A percentile compares a stretch with the other conserved stretches of the same genome.
phyloP scores from a whole-genome alignment of 2,797 vertebrate species.

The Cetoscarus ocellatus region DNA sequence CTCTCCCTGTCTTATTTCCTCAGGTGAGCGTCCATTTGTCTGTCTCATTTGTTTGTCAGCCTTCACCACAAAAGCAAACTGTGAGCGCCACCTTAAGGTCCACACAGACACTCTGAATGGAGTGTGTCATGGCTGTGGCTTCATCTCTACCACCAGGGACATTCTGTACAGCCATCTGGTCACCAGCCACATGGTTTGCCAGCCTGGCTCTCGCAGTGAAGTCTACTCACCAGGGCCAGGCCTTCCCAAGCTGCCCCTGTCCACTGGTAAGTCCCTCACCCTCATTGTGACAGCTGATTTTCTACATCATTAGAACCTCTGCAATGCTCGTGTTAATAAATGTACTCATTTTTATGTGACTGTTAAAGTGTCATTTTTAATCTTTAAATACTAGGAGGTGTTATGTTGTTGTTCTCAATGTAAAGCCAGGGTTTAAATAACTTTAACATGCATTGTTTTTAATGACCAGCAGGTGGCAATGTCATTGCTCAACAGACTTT shows the following conservation, averaged over 20 bases:
- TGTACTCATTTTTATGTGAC: neutral
- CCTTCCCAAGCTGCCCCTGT: conserved; percentile 85
- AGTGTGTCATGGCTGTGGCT: conserved; percentile 96
- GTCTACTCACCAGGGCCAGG: conserved; percentile 88
- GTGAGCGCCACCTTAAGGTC: conserved; percentile 97
- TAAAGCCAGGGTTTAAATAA: too few species aligned
- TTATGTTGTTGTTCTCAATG: neutral
- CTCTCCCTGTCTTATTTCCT: neutral
- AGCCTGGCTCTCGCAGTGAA: conserved; percentile 94
- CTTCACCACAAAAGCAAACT: conserved; percentile 99
- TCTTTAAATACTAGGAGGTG: neutral
- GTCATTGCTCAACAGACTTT: neutral
- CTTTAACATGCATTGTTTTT: too few species aligned
- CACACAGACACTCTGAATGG: conserved; percentile 96
- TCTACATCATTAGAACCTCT: neutral
- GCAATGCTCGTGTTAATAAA: neutral
- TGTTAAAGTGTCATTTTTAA: neutral
- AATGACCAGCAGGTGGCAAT: neutral
- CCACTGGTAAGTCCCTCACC: conserved; percentile 79
- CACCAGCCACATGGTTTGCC: conserved; percentile 97
- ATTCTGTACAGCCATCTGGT: conserved; percentile 98
- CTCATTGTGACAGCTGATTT: neutral
- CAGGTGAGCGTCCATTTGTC: conserved; percentile 96
- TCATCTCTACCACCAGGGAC: conserved; percentile 95
- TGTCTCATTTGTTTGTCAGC: conserved; percentile 97